phyloP scores from a whole-genome alignment of 2,888 invertebrate genomes.

The Adelognathus sp. region DNA sequence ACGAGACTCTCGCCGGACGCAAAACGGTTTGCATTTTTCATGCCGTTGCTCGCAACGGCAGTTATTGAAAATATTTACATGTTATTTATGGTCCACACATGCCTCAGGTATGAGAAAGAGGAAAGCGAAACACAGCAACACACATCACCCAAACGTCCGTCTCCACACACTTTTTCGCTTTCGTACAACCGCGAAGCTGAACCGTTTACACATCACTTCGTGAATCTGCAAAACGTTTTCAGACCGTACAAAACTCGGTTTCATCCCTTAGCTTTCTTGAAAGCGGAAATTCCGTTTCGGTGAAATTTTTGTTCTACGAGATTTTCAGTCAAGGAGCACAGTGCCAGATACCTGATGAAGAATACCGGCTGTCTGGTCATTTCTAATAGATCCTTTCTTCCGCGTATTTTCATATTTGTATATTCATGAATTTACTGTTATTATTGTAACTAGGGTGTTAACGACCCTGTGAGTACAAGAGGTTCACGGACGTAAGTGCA shows the following conservation, averaged over 20 bases:
- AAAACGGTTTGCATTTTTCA: slow-evolving; percentile 79
- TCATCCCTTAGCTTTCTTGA: not conserved
- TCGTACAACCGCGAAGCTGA: slow-evolving; percentile 18
- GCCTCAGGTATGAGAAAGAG: slow-evolving; percentile 72
- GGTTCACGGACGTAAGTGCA: too few species aligned
- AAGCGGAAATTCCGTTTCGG: too few species aligned
- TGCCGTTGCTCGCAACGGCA: slow-evolving; percentile 72
- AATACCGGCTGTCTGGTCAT: too few species aligned
- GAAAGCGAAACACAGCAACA: slow-evolving; percentile 66
- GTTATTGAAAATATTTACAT: slow-evolving; percentile 80
- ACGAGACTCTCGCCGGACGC: slow-evolving; percentile 69
- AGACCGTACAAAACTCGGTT: slow-evolving; percentile 21
- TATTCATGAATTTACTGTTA: too few species aligned
- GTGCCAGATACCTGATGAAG: too few species aligned
- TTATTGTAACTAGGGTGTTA: too few species aligned
- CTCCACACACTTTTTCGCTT: slow-evolving; percentile 14
- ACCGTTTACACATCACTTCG: slow-evolving; percentile 55
- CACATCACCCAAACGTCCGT: slow-evolving; percentile 52
- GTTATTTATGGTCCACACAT: slow-evolving; percentile 79
- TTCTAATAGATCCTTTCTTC: too few species aligned
- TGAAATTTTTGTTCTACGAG: too few species aligned
- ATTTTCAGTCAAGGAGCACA: too few species aligned
- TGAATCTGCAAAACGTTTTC: slow-evolving; percentile 67
- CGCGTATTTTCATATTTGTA: too few species aligned
- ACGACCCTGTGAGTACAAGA: too few species aligned